A percentile compares a stretch with the other conserved stretches of the same genome.
These are phyloP conservation scores for Magallana nippona DNA, from an alignment of 2,888 invertebrate species.

Conservation along the genomic window DNA sequence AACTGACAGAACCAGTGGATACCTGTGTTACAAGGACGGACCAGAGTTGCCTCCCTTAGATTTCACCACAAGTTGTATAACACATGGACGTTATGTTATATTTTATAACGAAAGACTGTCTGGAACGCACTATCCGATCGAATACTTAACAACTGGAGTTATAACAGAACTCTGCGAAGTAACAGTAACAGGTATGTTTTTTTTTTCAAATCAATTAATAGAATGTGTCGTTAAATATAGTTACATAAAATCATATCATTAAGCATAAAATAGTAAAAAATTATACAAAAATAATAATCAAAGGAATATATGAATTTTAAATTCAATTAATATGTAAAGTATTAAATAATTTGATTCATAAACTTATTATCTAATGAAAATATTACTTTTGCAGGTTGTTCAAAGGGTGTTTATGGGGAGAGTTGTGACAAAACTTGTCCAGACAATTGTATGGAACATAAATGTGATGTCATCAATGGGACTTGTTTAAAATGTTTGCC, in stretches of 20 bases:
- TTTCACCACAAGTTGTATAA: background rate
- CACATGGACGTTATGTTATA: background rate
- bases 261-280: background rate
- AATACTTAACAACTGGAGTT: background rate
- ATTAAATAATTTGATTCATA: too few relatives aligned
- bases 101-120: background rate
- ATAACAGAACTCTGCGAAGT: constrained; percentile 10
- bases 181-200: background rate
- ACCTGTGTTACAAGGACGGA: background rate
- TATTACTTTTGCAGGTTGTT: too few relatives aligned
- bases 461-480: background rate
- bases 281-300: too few relatives aligned
- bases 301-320: too few relatives aligned
- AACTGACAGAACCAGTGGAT: background rate
- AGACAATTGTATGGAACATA: background rate
- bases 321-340: too few relatives aligned
- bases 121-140: background rate
- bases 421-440: background rate
- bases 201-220: too few relatives aligned
- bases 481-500: background rate
- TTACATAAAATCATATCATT: background rate
- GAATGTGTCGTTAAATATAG: background rate
- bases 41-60: background rate
- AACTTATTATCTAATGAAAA: too few relatives aligned
- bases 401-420: background rate